These are phyloP conservation scores for Darevskia mixta DNA, from an alignment of 2,797 vertebrate species.

Conservation along the genomic window DNA sequence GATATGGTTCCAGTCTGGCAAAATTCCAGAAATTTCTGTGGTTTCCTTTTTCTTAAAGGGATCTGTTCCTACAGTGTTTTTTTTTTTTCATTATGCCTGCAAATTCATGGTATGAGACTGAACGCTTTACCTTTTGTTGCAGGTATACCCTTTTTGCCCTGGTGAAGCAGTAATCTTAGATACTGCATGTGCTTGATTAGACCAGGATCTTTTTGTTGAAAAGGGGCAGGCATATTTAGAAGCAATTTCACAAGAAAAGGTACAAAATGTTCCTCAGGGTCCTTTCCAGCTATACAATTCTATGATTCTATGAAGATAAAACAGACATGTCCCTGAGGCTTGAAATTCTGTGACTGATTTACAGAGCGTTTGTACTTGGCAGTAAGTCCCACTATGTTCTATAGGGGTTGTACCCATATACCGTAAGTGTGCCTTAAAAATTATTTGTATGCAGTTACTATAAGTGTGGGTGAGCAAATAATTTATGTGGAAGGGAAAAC, in stretches of 20 bases:
- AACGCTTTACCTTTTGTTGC: neutral
- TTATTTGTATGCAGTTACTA: neutral
- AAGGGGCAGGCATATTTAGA: neutral
- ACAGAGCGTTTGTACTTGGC: neutral
- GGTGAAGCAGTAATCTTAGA: neutral
- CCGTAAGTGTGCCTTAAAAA: neutral
- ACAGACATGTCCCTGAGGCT: neutral
- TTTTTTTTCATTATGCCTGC: neutral
- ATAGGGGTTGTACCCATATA: neutral
- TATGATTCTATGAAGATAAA: neutral
- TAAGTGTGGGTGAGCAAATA: neutral
- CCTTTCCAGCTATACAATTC: no score
- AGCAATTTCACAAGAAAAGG: neutral
- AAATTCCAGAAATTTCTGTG: neutral
- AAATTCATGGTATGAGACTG: neutral
- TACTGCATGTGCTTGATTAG: neutral
- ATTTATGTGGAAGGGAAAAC: neutral
- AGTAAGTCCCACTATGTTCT: neutral
- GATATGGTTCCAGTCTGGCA: neutral
- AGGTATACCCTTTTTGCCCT: neutral
- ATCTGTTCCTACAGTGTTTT: neutral
- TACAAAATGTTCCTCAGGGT: neutral
- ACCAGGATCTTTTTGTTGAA: neutral
- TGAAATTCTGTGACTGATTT: neutral
- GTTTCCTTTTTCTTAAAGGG: constrained; percentile 17